Base-by-base conservation (phyloP, 2,888 invertebrate species). In the Coenonympha arcania region DNA sequence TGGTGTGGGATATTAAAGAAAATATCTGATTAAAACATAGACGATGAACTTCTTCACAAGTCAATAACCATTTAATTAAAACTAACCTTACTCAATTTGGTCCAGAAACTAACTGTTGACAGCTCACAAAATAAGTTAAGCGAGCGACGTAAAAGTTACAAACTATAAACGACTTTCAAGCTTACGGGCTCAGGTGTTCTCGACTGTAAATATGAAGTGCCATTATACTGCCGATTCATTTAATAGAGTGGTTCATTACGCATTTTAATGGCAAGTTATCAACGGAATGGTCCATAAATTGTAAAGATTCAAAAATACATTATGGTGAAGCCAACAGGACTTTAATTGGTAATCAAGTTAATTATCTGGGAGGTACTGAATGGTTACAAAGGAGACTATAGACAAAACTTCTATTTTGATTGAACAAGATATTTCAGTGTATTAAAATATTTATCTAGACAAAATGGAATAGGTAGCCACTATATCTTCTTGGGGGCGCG, bases 101-200 rank as follows among this genome's bases (percentile, higher is more conserved):
- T 16, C 19, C 30, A 18, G 28, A 18, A 18, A 34, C 44, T 15
- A 33, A 33, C 37, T 22, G 13, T 31, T 9, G 3, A 33, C 22
- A 48, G 44, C 26, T 44, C 28, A 41, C 34, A 34, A 52, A 48
- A 44, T 48, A 48, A 52, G 22, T 44, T 48, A 28, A 19, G 41
- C 18, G 19, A 24, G 16, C 44, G 44, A 52, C 28, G 44, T 52
- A 34, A 39, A 48, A 44, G 16, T 40, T 28, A 39, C 18, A 28
- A 40, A 48, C 43, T 52, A 44, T 39, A 26, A 44, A 48, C 20
- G 22, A 40, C 37, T 44, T 48, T 40, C 28, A 48, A 40, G 40
- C 28, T 20, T 20, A 3, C 18, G 20, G 24, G 24, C 49, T 47
- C 51, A 56, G 51, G 51, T 54, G 54, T 31, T 46, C 34, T 54